Percentiles rank a stretch among this genome's conserved stretches.
These are phyloP conservation scores for Ephydatia muelleri DNA, from an alignment of 37 sponge, comb jelly and placozoan species.

Conservation along the genomic window DNA sequence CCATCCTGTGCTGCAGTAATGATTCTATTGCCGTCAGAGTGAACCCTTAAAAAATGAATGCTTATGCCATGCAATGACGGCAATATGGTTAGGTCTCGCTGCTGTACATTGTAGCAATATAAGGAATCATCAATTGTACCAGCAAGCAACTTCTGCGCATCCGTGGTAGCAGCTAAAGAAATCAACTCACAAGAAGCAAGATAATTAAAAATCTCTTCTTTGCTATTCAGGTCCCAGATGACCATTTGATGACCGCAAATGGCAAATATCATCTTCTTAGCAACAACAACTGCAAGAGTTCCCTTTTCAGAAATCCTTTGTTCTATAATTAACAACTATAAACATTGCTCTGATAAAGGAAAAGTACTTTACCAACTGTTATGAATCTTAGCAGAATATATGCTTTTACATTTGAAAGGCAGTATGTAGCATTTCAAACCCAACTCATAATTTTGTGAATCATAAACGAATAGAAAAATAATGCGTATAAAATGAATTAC, in stretches of 20 bases:
- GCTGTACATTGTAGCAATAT: not conserved
- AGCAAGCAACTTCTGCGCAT: not conserved
- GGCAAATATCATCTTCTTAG: not conserved
- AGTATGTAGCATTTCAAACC: too few species aligned
- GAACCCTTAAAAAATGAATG: not conserved
- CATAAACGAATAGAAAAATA: too few species aligned
- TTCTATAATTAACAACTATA: too few species aligned
- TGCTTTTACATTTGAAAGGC: too few species aligned
- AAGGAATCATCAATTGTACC: conserved; percentile 12
- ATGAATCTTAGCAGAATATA: too few species aligned
- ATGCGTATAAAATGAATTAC: too few species aligned
- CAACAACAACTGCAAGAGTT: not conserved
- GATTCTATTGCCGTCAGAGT: not conserved
- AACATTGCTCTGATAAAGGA: too few species aligned
- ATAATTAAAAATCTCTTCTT: not conserved
- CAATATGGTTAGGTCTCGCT: not conserved
- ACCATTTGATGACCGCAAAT: not conserved
- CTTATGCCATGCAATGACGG: not conserved
- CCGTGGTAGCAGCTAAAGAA: not conserved
- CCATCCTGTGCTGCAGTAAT: not conserved
- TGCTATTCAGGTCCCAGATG: conserved; percentile 33
- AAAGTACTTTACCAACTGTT: too few species aligned
- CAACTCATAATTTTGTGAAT: too few species aligned
- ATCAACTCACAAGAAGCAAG: not conserved
- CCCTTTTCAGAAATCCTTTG: conserved; percentile 6